A percentile compares a stretch with the other conserved stretches of the same genome.
Conservation (phyloP, 2,797 vertebrate genomes). For the Lagodon rhomboides region DNA sequence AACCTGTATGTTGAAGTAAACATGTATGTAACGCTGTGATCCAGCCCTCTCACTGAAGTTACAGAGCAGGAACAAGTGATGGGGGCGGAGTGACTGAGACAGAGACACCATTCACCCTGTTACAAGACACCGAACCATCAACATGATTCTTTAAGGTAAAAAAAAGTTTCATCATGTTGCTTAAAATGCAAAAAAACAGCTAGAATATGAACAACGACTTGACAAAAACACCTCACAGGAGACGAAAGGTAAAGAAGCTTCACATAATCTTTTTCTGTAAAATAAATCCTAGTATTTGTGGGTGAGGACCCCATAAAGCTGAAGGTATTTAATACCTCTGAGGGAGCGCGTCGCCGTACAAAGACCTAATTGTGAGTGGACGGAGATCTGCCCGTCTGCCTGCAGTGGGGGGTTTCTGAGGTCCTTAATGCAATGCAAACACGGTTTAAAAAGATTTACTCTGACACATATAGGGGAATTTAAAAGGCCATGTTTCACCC, state of each 20-base stretch:
- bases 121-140: too few species aligned
- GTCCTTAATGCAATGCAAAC: slow-evolving; percentile 84
- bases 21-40: too few species aligned
- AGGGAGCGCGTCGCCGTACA: slow-evolving; percentile 70
- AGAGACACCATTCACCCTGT: too few species aligned
- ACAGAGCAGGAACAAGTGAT: too few species aligned
- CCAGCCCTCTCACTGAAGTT: too few species aligned
- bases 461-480: slow-evolving; percentile 76
- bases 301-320: slow-evolving; percentile 58
- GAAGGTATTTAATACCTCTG: slow-evolving; percentile 74
- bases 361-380: slow-evolving; percentile 80
- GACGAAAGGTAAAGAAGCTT: slow-evolving; percentile 1
- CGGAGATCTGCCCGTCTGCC: slow-evolving; percentile 69
- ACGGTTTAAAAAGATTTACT: slow-evolving; percentile 82
- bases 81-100: too few species aligned
- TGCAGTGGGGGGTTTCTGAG: slow-evolving; percentile 69
- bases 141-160: too few species aligned
- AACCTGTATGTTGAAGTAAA: too few species aligned
- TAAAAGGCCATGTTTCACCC: slow-evolving; percentile 80
- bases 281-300: slow-evolving; percentile 71
- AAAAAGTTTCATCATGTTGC: too few species aligned
- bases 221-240: slow-evolving; percentile 18
- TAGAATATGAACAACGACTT: slow-evolving; percentile 20
- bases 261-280: slow-evolving; percentile 40
- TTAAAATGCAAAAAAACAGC: too few species aligned